Evolutionary conservation across 2,888 invertebrate species (phyloP), one percentile per base, ranked within the genome.

Genomic region (Aricia artaxerxes): DNA sequence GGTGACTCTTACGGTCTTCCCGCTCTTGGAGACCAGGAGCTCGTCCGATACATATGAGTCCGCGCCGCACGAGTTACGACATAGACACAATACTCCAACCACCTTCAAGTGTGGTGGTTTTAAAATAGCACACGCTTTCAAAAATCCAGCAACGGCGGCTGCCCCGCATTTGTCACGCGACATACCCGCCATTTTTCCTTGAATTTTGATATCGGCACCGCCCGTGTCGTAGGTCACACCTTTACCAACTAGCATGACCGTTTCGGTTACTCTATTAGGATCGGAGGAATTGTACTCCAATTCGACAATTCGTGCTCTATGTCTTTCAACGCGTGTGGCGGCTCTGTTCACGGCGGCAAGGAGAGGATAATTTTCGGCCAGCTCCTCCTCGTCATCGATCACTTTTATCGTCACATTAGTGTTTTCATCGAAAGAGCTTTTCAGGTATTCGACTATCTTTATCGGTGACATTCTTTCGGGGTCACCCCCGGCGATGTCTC

Each of bases 141-240:
- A 96, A 86, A 99, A 98, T 13, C 98, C 98, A 49, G 97, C 97
- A 0, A 98, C 97, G 0, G 97, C 97, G 0, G 98, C 98, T 5
- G 98, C 97, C 0, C 98, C 98, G 87, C 98, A 97, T 90, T 99
- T 99, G 88, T 99, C 98, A 16, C 98, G 91, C 0, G 97, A 97
- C 97, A 98, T 98, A n/a, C 97, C 97, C 7, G 96, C 95, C 97
- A 97, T 97, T 82, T 96, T 96, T 78, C 96, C 96, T 0, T 89
- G 86, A 0, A 91, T 92, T 91, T 98, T 98, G 82, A 97, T 94
- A 88, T 97, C 97, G 81, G 96, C 96, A 78, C 97, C 98, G 75
- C 98, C 98, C 24, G 97, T 97, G 84, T 97, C 97, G 82, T 96
- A 97, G 1, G 97, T 97, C 2, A 98, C 98, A 69, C 98, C 98